Conservation (phyloP, 2,888 invertebrate species). For the Xestia ashworthii region DNA sequence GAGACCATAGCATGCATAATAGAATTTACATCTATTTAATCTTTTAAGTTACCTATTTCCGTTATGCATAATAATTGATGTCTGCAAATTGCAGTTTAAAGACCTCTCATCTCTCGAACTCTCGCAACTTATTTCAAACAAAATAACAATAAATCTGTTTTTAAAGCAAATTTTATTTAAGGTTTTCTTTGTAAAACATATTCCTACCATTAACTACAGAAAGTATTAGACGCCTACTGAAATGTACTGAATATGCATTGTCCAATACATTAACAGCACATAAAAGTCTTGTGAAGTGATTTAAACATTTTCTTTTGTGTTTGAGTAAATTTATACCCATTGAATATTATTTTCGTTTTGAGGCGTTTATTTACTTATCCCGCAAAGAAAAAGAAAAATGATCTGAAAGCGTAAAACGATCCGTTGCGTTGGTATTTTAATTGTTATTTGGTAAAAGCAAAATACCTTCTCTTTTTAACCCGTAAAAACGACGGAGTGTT, state of each 20-base stretch:
- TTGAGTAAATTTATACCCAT: slow-evolving; percentile 76
- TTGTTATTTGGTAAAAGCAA: slow-evolving; percentile 31
- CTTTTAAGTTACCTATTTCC: too few species aligned
- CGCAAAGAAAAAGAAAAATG: slow-evolving; percentile 48
- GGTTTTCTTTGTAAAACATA: slow-evolving; percentile 38
- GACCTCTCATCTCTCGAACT: slow-evolving; percentile 23
- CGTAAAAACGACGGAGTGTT: too few species aligned
- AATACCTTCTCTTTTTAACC: too few species aligned
- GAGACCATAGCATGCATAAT: not conserved
- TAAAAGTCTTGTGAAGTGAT: slow-evolving; percentile 65
- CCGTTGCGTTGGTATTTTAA: slow-evolving; percentile 49
- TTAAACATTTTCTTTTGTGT: slow-evolving; percentile 66
- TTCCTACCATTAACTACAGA: slow-evolving; percentile 30
- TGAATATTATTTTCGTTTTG: slow-evolving; percentile 77
- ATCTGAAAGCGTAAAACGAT: slow-evolving; percentile 37
- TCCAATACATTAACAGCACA: slow-evolving; percentile 57
- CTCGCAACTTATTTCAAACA: slow-evolving; percentile 15
- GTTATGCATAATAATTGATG: not conserved
- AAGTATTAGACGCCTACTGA: slow-evolving; percentile 26
- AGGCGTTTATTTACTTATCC: slow-evolving; percentile 65
- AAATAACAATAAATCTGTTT: slow-evolving; percentile 26
- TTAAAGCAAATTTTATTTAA: not conserved
- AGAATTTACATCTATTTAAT: not conserved
- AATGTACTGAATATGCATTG: slow-evolving; percentile 56
- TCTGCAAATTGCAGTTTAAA: slow-evolving; percentile 35